Evolutionary conservation across 92 coral and sea anemone genomes (phyloP), one percentile per base, ranked within the genome.

Genomic region (Porites divaricata): DNA sequence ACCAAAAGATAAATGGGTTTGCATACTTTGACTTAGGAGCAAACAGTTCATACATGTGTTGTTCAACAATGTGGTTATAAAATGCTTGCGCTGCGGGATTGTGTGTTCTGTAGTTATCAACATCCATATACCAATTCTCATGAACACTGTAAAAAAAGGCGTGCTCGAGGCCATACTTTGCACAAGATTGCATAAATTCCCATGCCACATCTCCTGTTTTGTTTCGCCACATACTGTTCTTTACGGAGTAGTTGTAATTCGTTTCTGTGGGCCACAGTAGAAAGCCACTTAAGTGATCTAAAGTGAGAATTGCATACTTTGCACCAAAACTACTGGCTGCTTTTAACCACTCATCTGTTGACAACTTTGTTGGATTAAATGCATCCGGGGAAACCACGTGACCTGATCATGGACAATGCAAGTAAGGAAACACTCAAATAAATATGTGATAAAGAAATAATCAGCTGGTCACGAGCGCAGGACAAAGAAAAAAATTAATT

Each of bases 261-360:
- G 94, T 86, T 21, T 35, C 12, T 63, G 92, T 90, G 1, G 96
- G 94, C 96, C 96, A 93, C 13, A 93, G 83, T 17, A 93, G 91
- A 83, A 93, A 93, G 51, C 96, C 96, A 63, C 96, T 90, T 28
- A 90, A 90, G 73, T 93, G 94, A 50, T 88, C 94, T 11, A 93
- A 75, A 41, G 96, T 93, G 76, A 93, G 86, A 11, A 90, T 88
- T 2, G 85, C 93, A 68, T 84, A 90, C 49, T 77, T 93, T 73
- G 96, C 94, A 75, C 92, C 94, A 88, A 93, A 93, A 68, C 94
- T 93, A 25, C 68, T 78, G 17, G 94, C 96, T 22, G 93, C 89
- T 54, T 68, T 68, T 13, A 87, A 81, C 96, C 96, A 93, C 56
- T 93, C 90, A 89, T 93, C 96, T 13, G 93, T 90, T 72, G 94